Conservation (phyloP, 2,797 vertebrate species). For the Champsocephalus esox region DNA sequence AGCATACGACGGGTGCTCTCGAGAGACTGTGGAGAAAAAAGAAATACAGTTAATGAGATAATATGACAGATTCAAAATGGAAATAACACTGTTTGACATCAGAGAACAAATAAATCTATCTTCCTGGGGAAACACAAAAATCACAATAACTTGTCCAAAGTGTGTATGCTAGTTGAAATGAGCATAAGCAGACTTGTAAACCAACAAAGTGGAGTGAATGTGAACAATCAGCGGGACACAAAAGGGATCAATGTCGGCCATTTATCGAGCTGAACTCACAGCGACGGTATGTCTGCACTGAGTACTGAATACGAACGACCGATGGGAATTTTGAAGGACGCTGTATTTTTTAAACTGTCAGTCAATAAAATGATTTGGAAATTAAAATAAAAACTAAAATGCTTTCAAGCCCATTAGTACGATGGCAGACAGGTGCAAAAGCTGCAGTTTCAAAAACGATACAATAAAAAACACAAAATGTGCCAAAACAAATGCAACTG, state of each 20-base stretch:
- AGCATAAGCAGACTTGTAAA: conserved; percentile 5
- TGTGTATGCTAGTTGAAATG: neutral
- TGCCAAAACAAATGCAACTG: too few species aligned
- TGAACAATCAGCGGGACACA: conserved; percentile 41
- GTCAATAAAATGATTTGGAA: neutral
- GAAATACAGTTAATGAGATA: conserved; percentile 24
- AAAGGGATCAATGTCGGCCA: conserved; percentile 36
- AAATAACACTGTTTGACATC: neutral
- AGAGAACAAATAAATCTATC: neutral
- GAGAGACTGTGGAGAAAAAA: conserved; percentile 88
- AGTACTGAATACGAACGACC: too few species aligned
- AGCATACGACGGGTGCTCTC: conserved; percentile 99
- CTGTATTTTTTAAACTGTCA: neutral
- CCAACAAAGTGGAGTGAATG: conserved; percentile 45
- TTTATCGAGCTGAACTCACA: conserved; percentile 29
- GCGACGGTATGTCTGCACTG: neutral
- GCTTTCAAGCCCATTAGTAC: neutral
- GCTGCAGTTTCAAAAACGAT: too few species aligned
- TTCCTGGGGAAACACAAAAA: neutral
- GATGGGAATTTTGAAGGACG: neutral
- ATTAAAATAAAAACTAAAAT: neutral
- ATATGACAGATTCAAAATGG: neutral
- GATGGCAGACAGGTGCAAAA: too few species aligned
- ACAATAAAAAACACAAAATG: too few species aligned
- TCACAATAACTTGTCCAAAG: neutral